phyloP scores from a whole-genome alignment of 92 coral and sea anemone genomes.

The Pocillopora meandrina region DNA sequence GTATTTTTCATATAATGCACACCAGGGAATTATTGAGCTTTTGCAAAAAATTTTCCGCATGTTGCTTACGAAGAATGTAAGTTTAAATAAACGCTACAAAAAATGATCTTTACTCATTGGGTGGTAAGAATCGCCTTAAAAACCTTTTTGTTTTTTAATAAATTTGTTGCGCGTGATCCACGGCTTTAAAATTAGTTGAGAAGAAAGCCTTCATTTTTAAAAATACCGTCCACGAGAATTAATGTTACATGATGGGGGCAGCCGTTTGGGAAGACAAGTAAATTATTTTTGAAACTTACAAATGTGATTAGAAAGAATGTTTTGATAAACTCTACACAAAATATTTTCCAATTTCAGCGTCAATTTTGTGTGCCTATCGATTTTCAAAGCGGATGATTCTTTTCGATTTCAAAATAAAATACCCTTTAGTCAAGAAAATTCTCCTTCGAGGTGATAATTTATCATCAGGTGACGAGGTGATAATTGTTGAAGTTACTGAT shows the following conservation, averaged over 20 bases:
- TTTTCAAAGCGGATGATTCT: neutral
- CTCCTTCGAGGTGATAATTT: neutral
- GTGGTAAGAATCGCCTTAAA: neutral
- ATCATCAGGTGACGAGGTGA: neutral
- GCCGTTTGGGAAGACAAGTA: neutral
- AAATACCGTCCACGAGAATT: slow-evolving; percentile 1
- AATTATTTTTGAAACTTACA: neutral
- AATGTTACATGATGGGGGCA: neutral
- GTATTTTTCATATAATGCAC: slow-evolving; percentile 20
- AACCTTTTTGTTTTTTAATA: neutral
- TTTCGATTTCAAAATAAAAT: neutral
- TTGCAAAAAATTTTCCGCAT: slow-evolving; percentile 5
- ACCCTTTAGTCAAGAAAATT: neutral
- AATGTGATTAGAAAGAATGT: neutral
- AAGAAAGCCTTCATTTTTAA: neutral
- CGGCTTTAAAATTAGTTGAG: neutral
- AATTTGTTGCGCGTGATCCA: neutral
- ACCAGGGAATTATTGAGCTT: neutral
- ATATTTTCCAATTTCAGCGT: neutral
- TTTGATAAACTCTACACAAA: neutral
- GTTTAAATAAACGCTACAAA: slow-evolving; percentile 17
- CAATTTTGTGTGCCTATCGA: neutral
- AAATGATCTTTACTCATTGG: slow-evolving; percentile 11
- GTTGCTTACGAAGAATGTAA: neutral
- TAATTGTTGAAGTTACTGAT: neutral